Evolutionary conservation across 30 jellyfish, hydroid and myxozoan genomes (phyloP).

Genomic region (Aurelia sp.): DNA sequence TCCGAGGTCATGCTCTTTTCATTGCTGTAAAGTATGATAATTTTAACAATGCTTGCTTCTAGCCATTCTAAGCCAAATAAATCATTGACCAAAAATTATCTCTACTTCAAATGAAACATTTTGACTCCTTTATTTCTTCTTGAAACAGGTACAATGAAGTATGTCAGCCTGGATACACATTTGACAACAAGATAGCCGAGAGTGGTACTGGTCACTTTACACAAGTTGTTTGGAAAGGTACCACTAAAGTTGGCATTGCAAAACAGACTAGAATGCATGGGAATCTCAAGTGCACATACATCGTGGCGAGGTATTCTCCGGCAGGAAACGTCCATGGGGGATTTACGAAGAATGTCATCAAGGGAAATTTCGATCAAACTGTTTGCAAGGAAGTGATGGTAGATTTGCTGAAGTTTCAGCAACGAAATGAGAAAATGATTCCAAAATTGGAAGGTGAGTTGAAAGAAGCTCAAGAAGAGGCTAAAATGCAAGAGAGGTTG

Average conservation of each 20-base stretch:
- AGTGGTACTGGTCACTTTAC: conserved; percentile 98
- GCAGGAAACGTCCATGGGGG: conserved; percentile 86
- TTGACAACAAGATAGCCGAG: conserved; percentile 62
- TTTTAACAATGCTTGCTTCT: no score
- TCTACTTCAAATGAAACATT: neutral
- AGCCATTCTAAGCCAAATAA: no score
- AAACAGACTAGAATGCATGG: conserved; percentile 97
- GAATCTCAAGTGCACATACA: conserved; percentile 91
- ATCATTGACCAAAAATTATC: no score
- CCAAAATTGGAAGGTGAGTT: conserved; percentile 67
- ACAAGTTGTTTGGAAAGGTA: conserved; percentile 93
- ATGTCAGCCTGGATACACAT: conserved; percentile 96
- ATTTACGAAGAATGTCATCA: conserved; percentile 74
- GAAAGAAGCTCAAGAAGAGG: conserved; percentile 55
- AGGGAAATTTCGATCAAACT: conserved; percentile 70
- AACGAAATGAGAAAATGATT: conserved; percentile 79
- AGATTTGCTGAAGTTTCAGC: conserved; percentile 81
- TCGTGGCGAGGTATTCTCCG: conserved; percentile 96
- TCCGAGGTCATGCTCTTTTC: no score
- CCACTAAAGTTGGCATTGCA: conserved; percentile 92
- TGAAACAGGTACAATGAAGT: conserved; percentile 91
- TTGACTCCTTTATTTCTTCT: neutral
- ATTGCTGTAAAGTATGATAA: no score
- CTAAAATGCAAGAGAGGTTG: conserved; percentile 56
- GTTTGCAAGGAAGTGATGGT: conserved; percentile 76